Percentiles rank a stretch among this genome's conserved stretches.
These are phyloP conservation scores for Gerris lacustris DNA, from an alignment of 2,888 invertebrate genomes.

Conservation along the genomic window DNA sequence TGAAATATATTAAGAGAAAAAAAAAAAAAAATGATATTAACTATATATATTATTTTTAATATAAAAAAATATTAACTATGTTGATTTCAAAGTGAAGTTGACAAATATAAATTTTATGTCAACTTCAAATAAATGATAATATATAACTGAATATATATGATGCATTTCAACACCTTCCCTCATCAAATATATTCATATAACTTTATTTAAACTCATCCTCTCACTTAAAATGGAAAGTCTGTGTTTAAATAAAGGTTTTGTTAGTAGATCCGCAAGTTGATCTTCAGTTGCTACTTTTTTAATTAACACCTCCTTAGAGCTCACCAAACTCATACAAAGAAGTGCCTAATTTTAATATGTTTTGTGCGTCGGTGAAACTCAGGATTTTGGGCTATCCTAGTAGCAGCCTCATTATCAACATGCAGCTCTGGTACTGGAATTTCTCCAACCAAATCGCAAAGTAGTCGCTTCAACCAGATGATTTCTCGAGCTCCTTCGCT, in stretches of 20 bases:
- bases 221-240: background rate
- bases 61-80: too few species aligned
- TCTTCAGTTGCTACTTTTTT: background rate
- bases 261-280: conserved; percentile 4
- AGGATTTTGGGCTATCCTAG: background rate
- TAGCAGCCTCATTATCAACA: conserved; percentile 1
- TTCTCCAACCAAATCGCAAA: conserved; percentile 17
- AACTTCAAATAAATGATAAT: too few species aligned
- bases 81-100: too few species aligned
- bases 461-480: conserved; percentile 28
- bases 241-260: background rate
- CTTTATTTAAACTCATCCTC: background rate
- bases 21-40: too few species aligned
- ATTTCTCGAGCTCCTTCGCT: conserved; percentile 29
- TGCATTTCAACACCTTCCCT: too few species aligned
- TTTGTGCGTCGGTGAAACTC: conserved; percentile 1
- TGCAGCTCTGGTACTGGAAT: background rate
- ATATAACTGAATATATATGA: too few species aligned
- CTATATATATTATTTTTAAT: too few species aligned
- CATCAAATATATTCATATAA: too few species aligned
- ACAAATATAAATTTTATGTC: too few species aligned
- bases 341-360: background rate
- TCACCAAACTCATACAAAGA: background rate
- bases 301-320: background rate
- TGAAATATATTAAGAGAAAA: too few species aligned